phyloP scores from a whole-genome alignment of 2,888 invertebrate species.

The Gymnosoma rotundatum region DNA sequence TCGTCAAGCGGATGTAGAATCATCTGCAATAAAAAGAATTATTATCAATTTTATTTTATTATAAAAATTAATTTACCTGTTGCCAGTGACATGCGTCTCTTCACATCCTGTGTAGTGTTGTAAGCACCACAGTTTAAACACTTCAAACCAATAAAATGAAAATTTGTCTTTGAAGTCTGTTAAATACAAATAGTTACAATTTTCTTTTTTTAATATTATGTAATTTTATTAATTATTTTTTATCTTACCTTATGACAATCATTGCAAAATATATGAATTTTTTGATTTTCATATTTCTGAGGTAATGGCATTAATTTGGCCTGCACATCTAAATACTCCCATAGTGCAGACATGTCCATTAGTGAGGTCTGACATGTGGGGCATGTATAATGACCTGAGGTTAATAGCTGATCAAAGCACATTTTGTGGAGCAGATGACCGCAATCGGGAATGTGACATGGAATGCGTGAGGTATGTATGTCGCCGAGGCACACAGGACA shows the following conservation, averaged over 20 bases:
- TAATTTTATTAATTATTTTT: not conserved
- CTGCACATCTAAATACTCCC: slow-evolving; percentile 90
- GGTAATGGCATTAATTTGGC: slow-evolving; percentile 93
- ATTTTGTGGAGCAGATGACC: slow-evolving; percentile 93
- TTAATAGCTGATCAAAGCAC: slow-evolving; percentile 89
- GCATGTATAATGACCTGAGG: slow-evolving; percentile 92
- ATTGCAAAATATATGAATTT: slow-evolving; percentile 92
- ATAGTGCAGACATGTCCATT: slow-evolving; percentile 91
- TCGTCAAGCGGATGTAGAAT: slow-evolving; percentile 79
- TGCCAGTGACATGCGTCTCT: slow-evolving; percentile 79
- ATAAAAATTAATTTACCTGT: slow-evolving; percentile 68
- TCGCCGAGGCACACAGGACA: slow-evolving; percentile 95
- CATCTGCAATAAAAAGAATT: slow-evolving; percentile 72
- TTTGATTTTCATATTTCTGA: slow-evolving; percentile 89
- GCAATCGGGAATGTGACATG: slow-evolving; percentile 94
- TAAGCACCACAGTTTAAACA: slow-evolving; percentile 94
- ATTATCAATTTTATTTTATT: not conserved
- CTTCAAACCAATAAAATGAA: slow-evolving; percentile 94
- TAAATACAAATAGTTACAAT: slow-evolving; percentile 63
- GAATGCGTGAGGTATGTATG: slow-evolving; percentile 94
- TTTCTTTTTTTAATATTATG: not conserved
- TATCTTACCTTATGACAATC: slow-evolving; percentile 92
- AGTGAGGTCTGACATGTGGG: slow-evolving; percentile 94
- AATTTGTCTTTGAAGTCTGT: slow-evolving; percentile 90
- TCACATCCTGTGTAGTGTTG: slow-evolving; percentile 90